phyloP scores from a whole-genome alignment of 2,888 invertebrate genomes.

The Metallyticus violacea region DNA sequence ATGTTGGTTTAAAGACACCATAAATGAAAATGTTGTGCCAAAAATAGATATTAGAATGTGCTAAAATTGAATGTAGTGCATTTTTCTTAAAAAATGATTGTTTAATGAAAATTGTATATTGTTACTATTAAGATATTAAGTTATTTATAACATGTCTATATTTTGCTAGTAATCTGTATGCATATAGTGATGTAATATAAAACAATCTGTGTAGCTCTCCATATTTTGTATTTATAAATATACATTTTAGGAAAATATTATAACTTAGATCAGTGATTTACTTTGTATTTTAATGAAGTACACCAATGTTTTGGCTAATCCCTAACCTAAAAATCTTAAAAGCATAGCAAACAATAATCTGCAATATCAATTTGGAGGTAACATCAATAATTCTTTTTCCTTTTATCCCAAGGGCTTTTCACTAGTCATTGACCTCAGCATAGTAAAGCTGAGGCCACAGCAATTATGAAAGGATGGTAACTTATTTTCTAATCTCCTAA shows the following conservation, averaged over 20 bases:
- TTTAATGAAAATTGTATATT: not conserved
- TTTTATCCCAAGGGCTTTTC: no score
- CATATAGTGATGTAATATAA: not conserved
- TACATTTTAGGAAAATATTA: not conserved
- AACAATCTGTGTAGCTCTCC: not conserved
- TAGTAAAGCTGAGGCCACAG: no score
- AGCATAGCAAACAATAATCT: no score
- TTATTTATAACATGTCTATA: not conserved
- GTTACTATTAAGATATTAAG: not conserved
- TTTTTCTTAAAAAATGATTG: not conserved
- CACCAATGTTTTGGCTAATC: no score
- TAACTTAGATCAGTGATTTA: not conserved
- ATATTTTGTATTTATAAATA: not conserved
- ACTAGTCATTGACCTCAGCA: no score
- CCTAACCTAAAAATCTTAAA: no score
- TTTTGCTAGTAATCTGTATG: not conserved
- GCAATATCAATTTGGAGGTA: no score
- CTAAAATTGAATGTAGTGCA: not conserved
- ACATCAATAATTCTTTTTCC: no score
- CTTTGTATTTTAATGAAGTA: no score
- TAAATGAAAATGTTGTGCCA: not conserved
- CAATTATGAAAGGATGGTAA: no score
- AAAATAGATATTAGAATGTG: not conserved
- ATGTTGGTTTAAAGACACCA: not conserved
- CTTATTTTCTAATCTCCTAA: no score